Percentiles rank a stretch among this genome's conserved stretches.
phyloP scores from a whole-genome alignment of 1,140 invertebrate species.

The Drosophila rhopaloa region DNA sequence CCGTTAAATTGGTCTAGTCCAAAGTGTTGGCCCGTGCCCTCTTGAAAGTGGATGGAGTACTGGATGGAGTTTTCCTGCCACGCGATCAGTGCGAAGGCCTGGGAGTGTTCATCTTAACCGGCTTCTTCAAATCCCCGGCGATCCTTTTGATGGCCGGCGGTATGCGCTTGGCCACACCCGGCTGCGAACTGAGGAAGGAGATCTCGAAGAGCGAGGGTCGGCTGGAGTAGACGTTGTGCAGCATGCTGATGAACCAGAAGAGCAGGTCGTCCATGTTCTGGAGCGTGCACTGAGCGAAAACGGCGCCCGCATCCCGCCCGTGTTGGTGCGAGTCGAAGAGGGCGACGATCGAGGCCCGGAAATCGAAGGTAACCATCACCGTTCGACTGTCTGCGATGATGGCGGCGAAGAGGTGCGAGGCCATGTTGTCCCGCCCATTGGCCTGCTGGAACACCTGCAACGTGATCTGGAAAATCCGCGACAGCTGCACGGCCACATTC shows the following conservation, averaged over 20 bases:
- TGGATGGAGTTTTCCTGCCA: neutral
- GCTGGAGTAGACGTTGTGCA: conserved; percentile 74
- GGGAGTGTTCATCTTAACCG: conserved; percentile 26
- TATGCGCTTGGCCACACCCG: conserved; percentile 70
- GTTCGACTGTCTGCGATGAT: conserved; percentile 81
- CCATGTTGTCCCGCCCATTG: conserved; percentile 17
- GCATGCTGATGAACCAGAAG: conserved; percentile 79
- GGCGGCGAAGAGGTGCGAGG: conserved; percentile 69
- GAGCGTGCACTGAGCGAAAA: conserved; percentile 74
- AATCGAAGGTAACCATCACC: conserved; percentile 76
- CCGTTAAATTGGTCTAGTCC: neutral
- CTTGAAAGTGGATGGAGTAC: neutral
- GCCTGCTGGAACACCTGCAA: conserved; percentile 70
- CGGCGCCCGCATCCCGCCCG: conserved; percentile 73
- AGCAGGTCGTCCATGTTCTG: conserved; percentile 70
- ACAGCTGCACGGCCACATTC: conserved; percentile 69
- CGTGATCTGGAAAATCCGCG: conserved; percentile 68
- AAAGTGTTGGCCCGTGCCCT: neutral
- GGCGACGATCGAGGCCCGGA: conserved; percentile 67
- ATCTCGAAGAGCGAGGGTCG: conserved; percentile 73
- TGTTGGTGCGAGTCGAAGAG: conserved; percentile 81
- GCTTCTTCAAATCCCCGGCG: conserved; percentile 63
- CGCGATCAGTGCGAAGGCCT: neutral
- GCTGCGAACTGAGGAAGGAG: conserved; percentile 74
- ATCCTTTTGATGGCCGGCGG: conserved; percentile 71